A percentile compares a stretch with the other conserved stretches of the same genome.
Conservation (phyloP, 1,140 invertebrate genomes). For the Diachasma alloeum region DNA sequence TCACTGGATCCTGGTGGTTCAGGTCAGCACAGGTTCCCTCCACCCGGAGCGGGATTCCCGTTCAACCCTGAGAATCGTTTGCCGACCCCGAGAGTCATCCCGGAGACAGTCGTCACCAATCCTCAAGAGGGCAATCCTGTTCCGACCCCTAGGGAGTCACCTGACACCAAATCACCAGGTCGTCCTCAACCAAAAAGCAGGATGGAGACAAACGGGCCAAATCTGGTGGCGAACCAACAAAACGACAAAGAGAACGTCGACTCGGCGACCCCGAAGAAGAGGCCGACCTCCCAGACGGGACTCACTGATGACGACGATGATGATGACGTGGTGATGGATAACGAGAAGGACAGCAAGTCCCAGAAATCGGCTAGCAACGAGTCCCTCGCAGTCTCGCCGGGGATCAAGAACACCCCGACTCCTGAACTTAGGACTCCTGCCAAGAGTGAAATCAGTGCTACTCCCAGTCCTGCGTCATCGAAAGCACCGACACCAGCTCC, state of each 20-base stretch:
- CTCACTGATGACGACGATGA: slow-evolving; percentile 34
- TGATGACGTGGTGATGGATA: slow-evolving; percentile 48
- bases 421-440: background rate
- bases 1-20: slow-evolving; percentile 8
- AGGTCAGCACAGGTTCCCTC: background rate
- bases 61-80: slow-evolving; percentile 14
- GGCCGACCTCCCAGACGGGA: slow-evolving; percentile 4
- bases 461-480: background rate
- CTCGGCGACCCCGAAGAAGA: slow-evolving; percentile 17
- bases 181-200: background rate
- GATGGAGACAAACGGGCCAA: background rate
- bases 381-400: background rate
- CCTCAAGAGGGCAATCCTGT: background rate
- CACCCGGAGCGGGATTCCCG: background rate
- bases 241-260: slow-evolving; percentile 7
- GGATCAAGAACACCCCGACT: background rate
- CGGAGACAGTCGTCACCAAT: slow-evolving; percentile 9
- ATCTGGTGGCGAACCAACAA: background rate
- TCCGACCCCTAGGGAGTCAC: background rate
- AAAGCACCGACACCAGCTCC: slow-evolving; percentile 9
- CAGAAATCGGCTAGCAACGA: background rate
- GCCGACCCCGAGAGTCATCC: background rate
- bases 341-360: background rate
- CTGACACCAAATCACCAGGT: background rate
- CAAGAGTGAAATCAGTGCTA: background rate